Evolutionary conservation across 1,140 invertebrate genomes (phyloP), one percentile per base, ranked within the genome.

Genomic region (Carposina sasakii): DNA sequence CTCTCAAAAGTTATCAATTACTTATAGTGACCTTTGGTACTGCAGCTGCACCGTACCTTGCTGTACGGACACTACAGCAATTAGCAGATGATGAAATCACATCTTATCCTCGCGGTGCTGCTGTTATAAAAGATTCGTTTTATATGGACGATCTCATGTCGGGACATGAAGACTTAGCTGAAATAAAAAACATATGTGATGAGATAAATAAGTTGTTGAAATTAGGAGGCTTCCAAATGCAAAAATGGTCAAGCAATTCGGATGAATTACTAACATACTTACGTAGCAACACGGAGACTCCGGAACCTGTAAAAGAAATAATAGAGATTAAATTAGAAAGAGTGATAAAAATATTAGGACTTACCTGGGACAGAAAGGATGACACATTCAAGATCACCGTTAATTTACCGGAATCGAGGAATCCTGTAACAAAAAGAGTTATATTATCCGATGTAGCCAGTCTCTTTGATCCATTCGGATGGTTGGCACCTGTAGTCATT

Each of bases 111-210:
- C 13, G 20, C 31, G 52, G 28, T 8, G 16, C 24, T n/a, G 26
- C 36, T 15, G 49, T 61, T 9, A 42, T 53, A 6, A 39, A 13
- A 40, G 28, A 50, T 10, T 51, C 67, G 16, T 57, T 70, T 31
- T 77, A 71, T 46, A 54, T 76, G 37, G 74, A 76, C 47, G 63
- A 78, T 44, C 8, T 64, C 0, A 36, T 76, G 1, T 48, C 58
- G 12, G 70, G 69, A n/a, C 40, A 24, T 9, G 15, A 53, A 5
- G 47, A 39, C 2, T 21, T 49, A 28, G 36, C 60, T 19, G 55
- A 63, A 24, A 41, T 22, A 17, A 3, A 34, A 21, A 12, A 44
- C 4, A 49, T 49, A 33, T 31, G 15, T 17, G 9, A 49, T 8
- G 24, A 49, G 26, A 41, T 49, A 30, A 49, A 16, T 16, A 15